Base-by-base conservation (phyloP, 2,113 vertebrate genomes). In the Limanda limanda region DNA sequence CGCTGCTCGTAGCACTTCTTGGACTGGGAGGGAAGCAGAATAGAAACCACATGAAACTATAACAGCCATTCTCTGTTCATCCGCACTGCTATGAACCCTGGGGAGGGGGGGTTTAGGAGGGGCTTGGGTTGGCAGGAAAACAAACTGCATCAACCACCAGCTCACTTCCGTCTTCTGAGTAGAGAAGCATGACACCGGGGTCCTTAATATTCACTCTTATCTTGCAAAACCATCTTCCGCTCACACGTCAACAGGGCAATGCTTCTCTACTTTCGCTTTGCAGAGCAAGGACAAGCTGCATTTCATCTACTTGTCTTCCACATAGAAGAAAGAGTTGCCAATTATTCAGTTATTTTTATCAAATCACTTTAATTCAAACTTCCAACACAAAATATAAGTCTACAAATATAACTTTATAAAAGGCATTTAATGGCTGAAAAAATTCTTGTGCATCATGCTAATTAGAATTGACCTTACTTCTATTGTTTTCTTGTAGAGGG, bases 1-100 rank as follows among this genome's bases (percentile, higher is more conserved):
- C 94, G 97, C 92, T 97, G 97, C 58, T 98, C 96, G 0, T 99
- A 99, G 0, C 64, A 89, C 87, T 89, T 96, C 93, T 97, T 98
- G 20, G 96, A 96, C 98, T 99, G 77, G 1, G 3, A 13, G 17
- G 20, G 67, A 75, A 79, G 79, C 13, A 71, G 24, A 71, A 84
- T 47, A 64, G 82, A 87, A 67, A 88, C 69, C 35, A 60, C 6
- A 25, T 66, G 42, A 81, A 74, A 71, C 71, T 11, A 1, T 15
- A 10, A 31, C 48, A 68, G 13, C 15, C 61, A 18, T 55, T 27
- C 10, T 8, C 58, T 69, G 40, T 40, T 64, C 31, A 55, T 8
- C 18, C 13, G 4, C 8, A 40, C 3, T 42, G 67, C 2, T 57
- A 40, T 37, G 31, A 69, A 27, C 17, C 23, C 4, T 23, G 79